Evolutionary conservation across 2,113 vertebrate species (phyloP).

Genomic region (Rhinogobius similis): DNA sequence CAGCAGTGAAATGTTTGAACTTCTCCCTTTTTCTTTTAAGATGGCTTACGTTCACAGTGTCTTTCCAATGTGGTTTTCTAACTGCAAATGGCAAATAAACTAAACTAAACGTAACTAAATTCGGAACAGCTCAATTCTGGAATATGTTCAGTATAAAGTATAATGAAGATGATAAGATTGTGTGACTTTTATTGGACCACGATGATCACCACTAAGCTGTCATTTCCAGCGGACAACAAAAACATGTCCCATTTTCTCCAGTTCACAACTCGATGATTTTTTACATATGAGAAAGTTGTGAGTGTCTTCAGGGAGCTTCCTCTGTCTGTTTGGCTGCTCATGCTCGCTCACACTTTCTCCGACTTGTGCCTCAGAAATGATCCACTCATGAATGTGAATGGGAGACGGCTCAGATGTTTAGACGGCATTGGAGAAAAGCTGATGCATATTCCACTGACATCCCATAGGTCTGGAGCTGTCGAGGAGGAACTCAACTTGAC

Average conservation of each 20-base stretch:
- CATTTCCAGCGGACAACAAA: constrained; percentile 11
- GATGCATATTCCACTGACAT: constrained; percentile 47
- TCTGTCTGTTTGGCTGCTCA: background rate
- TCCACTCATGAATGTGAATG: constrained; percentile 60
- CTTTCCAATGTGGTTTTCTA: too few species aligned
- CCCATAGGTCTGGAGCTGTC: constrained; percentile 28
- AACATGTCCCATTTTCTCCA: constrained; percentile 24
- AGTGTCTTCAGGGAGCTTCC: constrained; percentile 54
- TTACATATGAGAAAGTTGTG: constrained; percentile 67
- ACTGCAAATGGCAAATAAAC: too few species aligned
- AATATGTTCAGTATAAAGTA: background rate
- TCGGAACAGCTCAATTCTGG: too few species aligned
- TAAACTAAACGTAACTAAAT: too few species aligned
- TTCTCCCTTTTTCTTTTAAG: too few species aligned
- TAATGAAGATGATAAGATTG: too few species aligned
- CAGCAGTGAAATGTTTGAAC: too few species aligned
- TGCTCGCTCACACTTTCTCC: background rate
- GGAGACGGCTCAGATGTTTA: constrained; percentile 58
- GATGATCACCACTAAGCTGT: background rate
- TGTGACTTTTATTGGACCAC: background rate
- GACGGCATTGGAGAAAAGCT: constrained; percentile 41
- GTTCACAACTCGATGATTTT: constrained; percentile 45
- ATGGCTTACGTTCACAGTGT: too few species aligned
- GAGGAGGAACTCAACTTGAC: constrained; percentile 27
- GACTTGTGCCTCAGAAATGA: background rate